These are phyloP conservation scores for Clusia tigrina DNA, from an alignment of 2,888 invertebrate species.

Conservation along the genomic window DNA sequence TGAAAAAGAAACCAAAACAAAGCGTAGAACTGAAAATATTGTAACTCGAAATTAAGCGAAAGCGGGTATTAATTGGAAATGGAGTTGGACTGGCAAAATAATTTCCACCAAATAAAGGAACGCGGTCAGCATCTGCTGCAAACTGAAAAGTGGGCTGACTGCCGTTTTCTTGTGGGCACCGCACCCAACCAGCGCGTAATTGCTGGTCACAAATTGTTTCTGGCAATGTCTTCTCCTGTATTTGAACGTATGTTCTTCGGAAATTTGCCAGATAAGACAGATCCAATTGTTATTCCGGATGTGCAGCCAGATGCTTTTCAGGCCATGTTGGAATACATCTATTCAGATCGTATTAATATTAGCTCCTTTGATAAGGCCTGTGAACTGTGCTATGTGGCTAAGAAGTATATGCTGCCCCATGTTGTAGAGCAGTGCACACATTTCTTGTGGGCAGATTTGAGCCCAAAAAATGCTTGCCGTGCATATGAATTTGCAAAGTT, in stretches of 20 bases:
- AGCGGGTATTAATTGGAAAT: conserved; percentile 36
- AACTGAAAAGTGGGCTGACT: conserved; percentile 84
- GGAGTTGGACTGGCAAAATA: conserved; percentile 77
- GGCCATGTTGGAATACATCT: conserved; percentile 83
- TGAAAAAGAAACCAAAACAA: too few species aligned
- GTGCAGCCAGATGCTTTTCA: conserved; percentile 88
- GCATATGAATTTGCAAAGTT: conserved; percentile 87
- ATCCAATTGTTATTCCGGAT: conserved; percentile 81
- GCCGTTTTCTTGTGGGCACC: conserved; percentile 81
- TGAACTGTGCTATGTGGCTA: conserved; percentile 86
- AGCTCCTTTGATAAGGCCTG: conserved; percentile 86
- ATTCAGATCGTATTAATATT: conserved; percentile 81
- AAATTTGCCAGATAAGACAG: conserved; percentile 79
- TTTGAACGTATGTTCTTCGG: conserved; percentile 91
- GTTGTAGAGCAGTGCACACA: conserved; percentile 84
- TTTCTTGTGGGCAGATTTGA: conserved; percentile 76
- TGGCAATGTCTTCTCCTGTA: conserved; percentile 88
- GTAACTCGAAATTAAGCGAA: too few species aligned
- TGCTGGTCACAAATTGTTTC: conserved; percentile 80
- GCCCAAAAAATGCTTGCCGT: conserved; percentile 80
- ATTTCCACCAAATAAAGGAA: conserved; percentile 75
- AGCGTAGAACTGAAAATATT: too few species aligned
- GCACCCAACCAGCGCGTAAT: conserved; percentile 78
- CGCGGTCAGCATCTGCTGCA: conserved; percentile 79
- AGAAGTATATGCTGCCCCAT: conserved; percentile 87